Conservation (phyloP, 1,140 invertebrate species). For the Centruroides vittatus region DNA sequence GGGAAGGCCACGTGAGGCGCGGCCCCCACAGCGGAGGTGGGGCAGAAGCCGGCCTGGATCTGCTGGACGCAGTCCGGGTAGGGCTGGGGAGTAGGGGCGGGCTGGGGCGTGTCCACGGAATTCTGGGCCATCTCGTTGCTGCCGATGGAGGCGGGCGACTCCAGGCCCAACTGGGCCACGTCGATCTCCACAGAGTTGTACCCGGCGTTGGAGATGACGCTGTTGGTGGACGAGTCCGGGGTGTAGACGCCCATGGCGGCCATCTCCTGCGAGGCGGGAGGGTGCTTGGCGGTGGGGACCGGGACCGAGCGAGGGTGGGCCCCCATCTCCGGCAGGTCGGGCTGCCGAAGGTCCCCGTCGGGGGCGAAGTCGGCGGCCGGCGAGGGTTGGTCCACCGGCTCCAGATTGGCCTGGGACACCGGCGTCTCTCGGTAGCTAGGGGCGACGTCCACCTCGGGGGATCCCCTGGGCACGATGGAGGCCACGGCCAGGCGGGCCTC, state of each 20-base stretch:
- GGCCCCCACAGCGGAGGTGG: neutral
- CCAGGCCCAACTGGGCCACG: conserved; percentile 62
- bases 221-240: conserved; percentile 68
- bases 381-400: too few species aligned
- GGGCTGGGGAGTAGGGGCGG: conserved; percentile 40
- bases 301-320: too few species aligned
- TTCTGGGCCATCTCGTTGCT: conserved; percentile 55
- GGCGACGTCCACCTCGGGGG: too few species aligned
- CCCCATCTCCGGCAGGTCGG: too few species aligned
- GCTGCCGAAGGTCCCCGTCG: too few species aligned
- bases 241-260: conserved; percentile 67
- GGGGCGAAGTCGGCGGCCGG: too few species aligned
- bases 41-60: conserved; percentile 1
- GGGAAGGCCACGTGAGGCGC: neutral
- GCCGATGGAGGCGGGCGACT: conserved; percentile 72
- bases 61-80: conserved; percentile 30
- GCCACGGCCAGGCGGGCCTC: too few species aligned
- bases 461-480: too few species aligned
- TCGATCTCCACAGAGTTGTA: conserved; percentile 63
- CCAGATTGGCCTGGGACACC: too few species aligned
- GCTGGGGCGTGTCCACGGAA: conserved; percentile 24
- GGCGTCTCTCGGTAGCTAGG: too few species aligned
- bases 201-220: conserved; percentile 46
- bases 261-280: conserved; percentile 28
- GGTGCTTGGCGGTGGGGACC: neutral